These are phyloP conservation scores for Cosmia trapezina DNA, from an alignment of 2,888 invertebrate genomes.

Conservation along the genomic window DNA sequence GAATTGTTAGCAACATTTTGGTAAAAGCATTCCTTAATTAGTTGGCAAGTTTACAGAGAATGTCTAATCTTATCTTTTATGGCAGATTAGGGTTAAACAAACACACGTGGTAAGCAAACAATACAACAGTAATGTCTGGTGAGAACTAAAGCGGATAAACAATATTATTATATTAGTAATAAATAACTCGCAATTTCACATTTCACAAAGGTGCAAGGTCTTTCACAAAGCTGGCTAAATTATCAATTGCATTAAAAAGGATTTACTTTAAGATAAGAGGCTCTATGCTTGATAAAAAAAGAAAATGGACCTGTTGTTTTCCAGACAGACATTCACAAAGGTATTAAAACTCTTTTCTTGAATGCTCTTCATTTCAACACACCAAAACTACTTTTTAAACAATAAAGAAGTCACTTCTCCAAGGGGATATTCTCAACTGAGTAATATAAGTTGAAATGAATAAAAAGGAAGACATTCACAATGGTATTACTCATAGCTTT, in stretches of 20 bases:
- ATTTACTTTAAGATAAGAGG: slow-evolving; percentile 26
- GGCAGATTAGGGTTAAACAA: slow-evolving; percentile 7
- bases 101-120: slow-evolving; percentile 15
- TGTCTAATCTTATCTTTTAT: slow-evolving; percentile 6
- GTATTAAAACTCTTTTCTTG: slow-evolving; percentile 45
- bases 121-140: background rate
- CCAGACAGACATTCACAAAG: slow-evolving; percentile 54
- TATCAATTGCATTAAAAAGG: slow-evolving; percentile 33
- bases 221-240: background rate
- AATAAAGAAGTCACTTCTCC: slow-evolving; percentile 13
- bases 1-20: background rate
- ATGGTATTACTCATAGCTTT: slow-evolving; percentile 58
- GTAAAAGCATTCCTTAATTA: slow-evolving; percentile 1
- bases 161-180: slow-evolving; percentile 16
- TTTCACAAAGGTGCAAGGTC: slow-evolving; percentile 7
- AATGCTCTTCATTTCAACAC: slow-evolving; percentile 51
- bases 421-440: slow-evolving; percentile 46
- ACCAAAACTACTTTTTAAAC: background rate
- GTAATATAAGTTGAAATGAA: slow-evolving; percentile 37
- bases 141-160: background rate
- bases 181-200: slow-evolving; percentile 14
- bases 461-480: slow-evolving; percentile 24
- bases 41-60: background rate
- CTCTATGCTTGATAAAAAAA: slow-evolving; percentile 10
- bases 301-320: slow-evolving; percentile 55